Conservation (phyloP, 2,797 vertebrate species). For the Crocidura indochinensis region DNA sequence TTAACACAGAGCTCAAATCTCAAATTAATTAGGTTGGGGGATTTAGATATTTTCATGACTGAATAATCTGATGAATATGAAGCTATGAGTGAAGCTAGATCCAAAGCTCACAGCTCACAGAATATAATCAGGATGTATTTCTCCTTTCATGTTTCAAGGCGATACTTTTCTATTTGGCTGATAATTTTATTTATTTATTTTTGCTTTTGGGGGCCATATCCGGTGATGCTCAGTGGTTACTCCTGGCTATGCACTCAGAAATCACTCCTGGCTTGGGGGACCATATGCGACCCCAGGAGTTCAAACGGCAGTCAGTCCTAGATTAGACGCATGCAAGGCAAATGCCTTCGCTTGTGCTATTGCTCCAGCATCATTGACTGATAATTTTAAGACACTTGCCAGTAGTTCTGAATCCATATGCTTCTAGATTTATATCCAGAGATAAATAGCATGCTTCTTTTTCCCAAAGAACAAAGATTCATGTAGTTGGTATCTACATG, state of each 20-base stretch:
- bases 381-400: background rate
- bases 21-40: background rate
- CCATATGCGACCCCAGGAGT: no score
- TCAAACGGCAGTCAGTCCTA: no score
- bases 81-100: background rate
- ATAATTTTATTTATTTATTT: background rate
- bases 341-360: no score
- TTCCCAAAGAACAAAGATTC: background rate
- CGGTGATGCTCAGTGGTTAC: no score
- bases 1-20: background rate
- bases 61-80: background rate
- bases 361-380: background rate
- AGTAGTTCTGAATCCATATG: background rate
- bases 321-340: no score
- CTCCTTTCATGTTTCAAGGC: background rate
- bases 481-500: background rate
- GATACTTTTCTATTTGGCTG: background rate
- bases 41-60: background rate
- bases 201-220: no score
- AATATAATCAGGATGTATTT: background rate
- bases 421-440: background rate
- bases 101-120: background rate
- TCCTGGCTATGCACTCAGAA: no score
- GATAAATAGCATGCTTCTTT: background rate
- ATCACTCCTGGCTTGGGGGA: no score